Evolutionary conservation across 2,888 invertebrate species (phyloP).

Genomic region (Corythucha ciliata): DNA sequence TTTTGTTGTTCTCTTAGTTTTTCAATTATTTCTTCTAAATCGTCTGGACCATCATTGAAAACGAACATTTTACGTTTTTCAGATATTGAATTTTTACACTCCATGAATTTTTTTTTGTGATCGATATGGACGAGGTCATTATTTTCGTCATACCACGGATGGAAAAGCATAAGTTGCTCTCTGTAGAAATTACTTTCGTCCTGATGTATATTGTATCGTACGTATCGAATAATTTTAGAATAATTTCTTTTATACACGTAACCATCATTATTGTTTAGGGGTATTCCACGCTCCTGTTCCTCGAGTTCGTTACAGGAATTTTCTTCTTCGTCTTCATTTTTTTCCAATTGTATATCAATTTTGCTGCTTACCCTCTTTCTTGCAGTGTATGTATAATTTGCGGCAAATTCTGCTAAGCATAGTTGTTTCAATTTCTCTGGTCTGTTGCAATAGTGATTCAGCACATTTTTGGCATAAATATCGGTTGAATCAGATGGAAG

Average conservation of each 20-base stretch:
- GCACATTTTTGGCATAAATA: conserved; percentile 23
- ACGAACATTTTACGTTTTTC: neutral
- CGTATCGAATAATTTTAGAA: conserved; percentile 9
- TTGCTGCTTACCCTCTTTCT: too few species aligned
- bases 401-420: conserved; percentile 36
- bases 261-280: too few species aligned
- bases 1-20: too few species aligned
- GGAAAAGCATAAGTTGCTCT: conserved; percentile 34
- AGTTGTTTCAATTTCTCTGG: conserved; percentile 32
- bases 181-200: conserved; percentile 30
- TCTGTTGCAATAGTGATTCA: conserved; percentile 35
- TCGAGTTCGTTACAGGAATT: too few species aligned
- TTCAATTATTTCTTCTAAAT: too few species aligned
- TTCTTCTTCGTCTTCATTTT: neutral
- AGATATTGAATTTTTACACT: neutral
- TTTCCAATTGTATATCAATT: neutral
- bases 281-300: too few species aligned
- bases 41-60: too few species aligned
- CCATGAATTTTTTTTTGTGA: conserved; percentile 1
- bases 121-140: conserved; percentile 27
- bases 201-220: conserved; percentile 23
- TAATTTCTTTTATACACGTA: conserved; percentile 8
- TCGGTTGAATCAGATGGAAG: conserved; percentile 11
- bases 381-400: conserved; percentile 21
- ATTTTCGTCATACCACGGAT: conserved; percentile 33